These are phyloP conservation scores for Bombyx huttoni DNA, from an alignment of 2,888 invertebrate species.

Conservation along the genomic window DNA sequence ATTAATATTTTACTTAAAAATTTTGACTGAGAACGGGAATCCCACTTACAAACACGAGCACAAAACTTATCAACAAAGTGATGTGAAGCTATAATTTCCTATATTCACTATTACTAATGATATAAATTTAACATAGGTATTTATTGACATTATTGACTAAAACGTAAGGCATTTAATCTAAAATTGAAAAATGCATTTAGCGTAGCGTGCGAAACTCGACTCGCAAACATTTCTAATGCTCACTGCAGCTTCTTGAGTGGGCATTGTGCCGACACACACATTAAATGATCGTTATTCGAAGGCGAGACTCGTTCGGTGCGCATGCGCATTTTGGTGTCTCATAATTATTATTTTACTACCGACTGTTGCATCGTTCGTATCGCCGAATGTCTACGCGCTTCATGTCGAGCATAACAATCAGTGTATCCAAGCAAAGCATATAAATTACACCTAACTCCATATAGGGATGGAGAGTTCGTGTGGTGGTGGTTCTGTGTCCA, in stretches of 20 bases:
- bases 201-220: slow-evolving; percentile 31
- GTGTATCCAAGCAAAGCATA: slow-evolving; percentile 37
- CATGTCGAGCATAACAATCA: slow-evolving; percentile 54
- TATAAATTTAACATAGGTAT: too few relatives aligned
- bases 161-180: background rate
- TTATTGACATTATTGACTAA: background rate
- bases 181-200: background rate
- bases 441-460: slow-evolving; percentile 46
- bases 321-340: slow-evolving; percentile 25
- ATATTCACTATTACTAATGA: too few relatives aligned
- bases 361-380: slow-evolving; percentile 35
- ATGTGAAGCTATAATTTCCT: too few relatives aligned
- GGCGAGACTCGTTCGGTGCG: slow-evolving; percentile 7
- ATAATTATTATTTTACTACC: slow-evolving; percentile 25
- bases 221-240: slow-evolving; percentile 27
- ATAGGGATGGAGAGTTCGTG: slow-evolving; percentile 46
- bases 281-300: slow-evolving; percentile 2
- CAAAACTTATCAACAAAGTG: too few relatives aligned
- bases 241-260: slow-evolving; percentile 27
- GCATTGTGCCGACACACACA: slow-evolving; percentile 13
- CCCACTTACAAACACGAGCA: too few relatives aligned
- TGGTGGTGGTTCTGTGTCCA: slow-evolving; percentile 45
- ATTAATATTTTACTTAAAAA: too few relatives aligned
- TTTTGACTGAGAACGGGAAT: too few relatives aligned
- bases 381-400: slow-evolving; percentile 40